Evolutionary conservation across 1,140 invertebrate species (phyloP).

Genomic region (Anoplolepis gracilipes): DNA sequence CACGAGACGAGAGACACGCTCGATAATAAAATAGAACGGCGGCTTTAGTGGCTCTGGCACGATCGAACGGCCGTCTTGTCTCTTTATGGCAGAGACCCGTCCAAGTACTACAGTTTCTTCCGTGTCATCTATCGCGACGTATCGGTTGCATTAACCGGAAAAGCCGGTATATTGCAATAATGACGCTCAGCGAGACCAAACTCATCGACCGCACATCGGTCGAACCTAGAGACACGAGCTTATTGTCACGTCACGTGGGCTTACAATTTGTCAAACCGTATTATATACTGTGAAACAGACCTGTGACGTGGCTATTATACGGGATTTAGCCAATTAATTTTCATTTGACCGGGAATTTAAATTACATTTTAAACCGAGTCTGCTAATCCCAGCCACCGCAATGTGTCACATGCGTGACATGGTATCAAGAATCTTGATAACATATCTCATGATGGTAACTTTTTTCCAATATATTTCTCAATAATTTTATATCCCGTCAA

Average conservation of each 20-base stretch:
- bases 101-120: constrained; percentile 71
- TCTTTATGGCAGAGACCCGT: constrained; percentile 63
- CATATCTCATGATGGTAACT: too few relatives aligned
- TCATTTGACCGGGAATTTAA: not conserved
- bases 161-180: constrained; percentile 50
- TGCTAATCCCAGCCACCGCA: not conserved
- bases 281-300: constrained; percentile 1
- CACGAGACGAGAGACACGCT: constrained; percentile 57
- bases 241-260: constrained; percentile 22
- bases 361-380: not conserved
- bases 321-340: constrained; percentile 14
- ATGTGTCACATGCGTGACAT: not conserved
- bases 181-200: constrained; percentile 27
- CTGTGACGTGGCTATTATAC: constrained; percentile 8
- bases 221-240: not conserved
- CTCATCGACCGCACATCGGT: constrained; percentile 10
- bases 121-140: constrained; percentile 62
- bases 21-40: constrained; percentile 75
- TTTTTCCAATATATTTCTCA: not conserved
- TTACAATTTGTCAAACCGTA: constrained; percentile 33
- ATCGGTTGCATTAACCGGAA: constrained; percentile 60
- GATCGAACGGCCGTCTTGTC: constrained; percentile 61
- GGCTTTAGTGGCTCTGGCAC: constrained; percentile 65
- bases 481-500: not conserved
- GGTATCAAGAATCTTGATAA: not conserved